These are phyloP conservation scores for Aphis gossypii DNA, from an alignment of 1,140 invertebrate genomes.

Conservation along the genomic window DNA sequence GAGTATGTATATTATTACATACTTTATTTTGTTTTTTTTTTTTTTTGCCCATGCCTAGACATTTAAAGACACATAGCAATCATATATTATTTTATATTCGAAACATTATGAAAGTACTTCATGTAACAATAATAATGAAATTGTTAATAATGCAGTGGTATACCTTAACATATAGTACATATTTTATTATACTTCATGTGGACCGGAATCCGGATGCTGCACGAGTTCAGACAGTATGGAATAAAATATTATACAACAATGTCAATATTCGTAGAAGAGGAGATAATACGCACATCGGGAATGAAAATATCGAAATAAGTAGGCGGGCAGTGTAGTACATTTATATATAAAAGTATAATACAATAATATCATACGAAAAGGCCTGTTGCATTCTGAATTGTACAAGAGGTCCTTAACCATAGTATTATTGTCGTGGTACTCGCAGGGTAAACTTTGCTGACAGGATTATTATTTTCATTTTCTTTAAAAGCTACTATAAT, in stretches of 20 bases:
- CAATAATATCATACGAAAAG: neutral
- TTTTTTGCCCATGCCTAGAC: too few species aligned
- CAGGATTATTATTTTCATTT: slow-evolving; percentile 22
- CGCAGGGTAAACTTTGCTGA: neutral
- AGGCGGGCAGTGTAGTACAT: neutral
- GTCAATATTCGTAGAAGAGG: neutral
- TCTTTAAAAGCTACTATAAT: neutral
- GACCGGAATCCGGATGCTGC: neutral
- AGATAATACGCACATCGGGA: neutral
- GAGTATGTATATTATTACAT: neutral
- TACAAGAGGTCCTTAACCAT: neutral
- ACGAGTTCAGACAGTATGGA: neutral
- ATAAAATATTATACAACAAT: neutral
- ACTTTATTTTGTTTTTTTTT: neutral
- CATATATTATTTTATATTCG: too few species aligned
- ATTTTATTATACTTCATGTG: neutral
- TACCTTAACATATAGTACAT: neutral
- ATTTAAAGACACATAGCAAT: neutral
- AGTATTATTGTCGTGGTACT: neutral
- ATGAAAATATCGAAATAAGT: neutral
- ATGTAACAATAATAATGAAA: too few species aligned
- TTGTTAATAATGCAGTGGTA: too few species aligned
- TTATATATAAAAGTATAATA: neutral
- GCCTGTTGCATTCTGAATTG: neutral
- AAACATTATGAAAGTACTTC: too few species aligned